Base-by-base conservation (phyloP, 2,113 vertebrate genomes). In the Chlorodrepanis virens region DNA sequence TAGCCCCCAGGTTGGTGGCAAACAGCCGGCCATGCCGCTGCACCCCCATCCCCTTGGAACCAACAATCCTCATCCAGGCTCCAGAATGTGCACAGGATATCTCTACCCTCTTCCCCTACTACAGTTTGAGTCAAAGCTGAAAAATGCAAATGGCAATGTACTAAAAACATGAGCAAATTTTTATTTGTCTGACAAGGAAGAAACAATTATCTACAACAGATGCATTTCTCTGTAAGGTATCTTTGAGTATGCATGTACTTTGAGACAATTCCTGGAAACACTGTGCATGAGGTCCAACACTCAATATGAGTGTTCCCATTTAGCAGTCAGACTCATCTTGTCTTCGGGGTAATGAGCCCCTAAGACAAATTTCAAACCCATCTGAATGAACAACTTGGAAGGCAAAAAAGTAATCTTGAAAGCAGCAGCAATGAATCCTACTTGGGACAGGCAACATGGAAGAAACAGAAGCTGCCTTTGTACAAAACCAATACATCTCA, bases 11-110 rank as follows among this genome's bases (percentile, higher is more conserved):
- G 16, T 18, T 23, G 31, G 74, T 16, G 29, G 35, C 5, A 3
- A 72, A 49, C 27, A 87, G 44, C 29, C 0, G 0, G 57, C 31
- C 3, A 4, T 3, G 13, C 52, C 0, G 0, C 54, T 80, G 50
- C 50, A 77, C 19, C 14, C 19, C 25, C 16, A n/a, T 42, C 18
- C 2, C 1, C 52, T 74, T 79, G 47, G 52, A 35, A 85, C 20
- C 61, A 67, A 31, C 1, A 6, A 78, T 37, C 24, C 37, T 59
- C 39, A 45, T 6, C 29, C 69, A 75, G 28, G n/a, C 0, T 74
- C 53, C 40, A 56, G 45, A 56, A 60, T 3, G 24, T 3, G 12
- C 37, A 76, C 1, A 2, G 20, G 40, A 69, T 42, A 76, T 35
- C 28, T 53, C 15, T 33, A 28, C 68, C 52, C 61, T 12, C 63